phyloP scores from a whole-genome alignment of 2,888 invertebrate species.

The Seladonia tumulorum region DNA sequence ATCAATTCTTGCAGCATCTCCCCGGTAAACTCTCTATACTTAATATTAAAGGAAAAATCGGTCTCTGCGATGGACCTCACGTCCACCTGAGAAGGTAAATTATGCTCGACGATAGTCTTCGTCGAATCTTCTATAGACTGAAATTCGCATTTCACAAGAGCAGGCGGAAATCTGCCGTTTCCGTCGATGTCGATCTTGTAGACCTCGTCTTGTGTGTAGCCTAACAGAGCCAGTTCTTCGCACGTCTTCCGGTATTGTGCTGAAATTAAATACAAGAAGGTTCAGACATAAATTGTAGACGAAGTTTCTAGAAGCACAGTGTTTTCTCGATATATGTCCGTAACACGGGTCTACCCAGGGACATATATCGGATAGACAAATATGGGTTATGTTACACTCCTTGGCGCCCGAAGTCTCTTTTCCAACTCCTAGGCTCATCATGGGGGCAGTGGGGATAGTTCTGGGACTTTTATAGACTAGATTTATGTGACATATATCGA shows the following conservation, averaged over 20 bases:
- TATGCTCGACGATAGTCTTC: slow-evolving; percentile 95
- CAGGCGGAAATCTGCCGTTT: slow-evolving; percentile 95
- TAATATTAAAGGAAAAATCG: slow-evolving; percentile 94
- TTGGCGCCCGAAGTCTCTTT: too few species aligned
- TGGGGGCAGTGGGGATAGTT: too few species aligned
- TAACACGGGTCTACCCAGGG: too few species aligned
- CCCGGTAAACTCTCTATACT: slow-evolving; percentile 94
- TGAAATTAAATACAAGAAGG: slow-evolving; percentile 72
- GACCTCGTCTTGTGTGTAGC: slow-evolving; percentile 95
- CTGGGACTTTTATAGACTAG: too few species aligned
- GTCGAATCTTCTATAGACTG: slow-evolving; percentile 93
- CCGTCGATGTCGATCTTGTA: slow-evolving; percentile 97
- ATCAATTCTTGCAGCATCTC: slow-evolving; percentile 96
- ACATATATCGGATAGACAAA: too few species aligned
- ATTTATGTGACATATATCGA: too few species aligned
- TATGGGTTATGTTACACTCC: too few species aligned
- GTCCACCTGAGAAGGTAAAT: slow-evolving; percentile 95
- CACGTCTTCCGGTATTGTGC: slow-evolving; percentile 96
- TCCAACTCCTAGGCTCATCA: too few species aligned
- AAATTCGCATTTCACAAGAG: slow-evolving; percentile 96
- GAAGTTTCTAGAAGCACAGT: not conserved
- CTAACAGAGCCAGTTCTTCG: slow-evolving; percentile 94
- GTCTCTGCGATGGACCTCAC: slow-evolving; percentile 91
- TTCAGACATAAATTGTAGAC: not conserved
- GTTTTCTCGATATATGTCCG: too few species aligned